A percentile compares a stretch with the other conserved stretches of the same genome.
phyloP scores from a whole-genome alignment of 2,888 invertebrate species.

The Leptinotarsa rubiginosa region DNA sequence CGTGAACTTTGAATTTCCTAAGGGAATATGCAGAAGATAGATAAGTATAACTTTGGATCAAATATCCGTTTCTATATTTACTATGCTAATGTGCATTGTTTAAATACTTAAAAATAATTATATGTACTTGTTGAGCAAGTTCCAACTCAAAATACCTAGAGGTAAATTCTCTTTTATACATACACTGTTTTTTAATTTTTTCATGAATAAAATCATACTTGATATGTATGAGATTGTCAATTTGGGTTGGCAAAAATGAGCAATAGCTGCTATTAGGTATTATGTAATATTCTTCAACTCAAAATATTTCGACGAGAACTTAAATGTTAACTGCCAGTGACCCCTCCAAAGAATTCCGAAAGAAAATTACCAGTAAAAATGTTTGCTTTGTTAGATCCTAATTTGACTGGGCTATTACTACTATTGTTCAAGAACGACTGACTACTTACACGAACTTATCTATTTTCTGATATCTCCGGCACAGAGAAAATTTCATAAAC shows the following conservation, averaged over 20 bases:
- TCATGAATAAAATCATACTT: background rate
- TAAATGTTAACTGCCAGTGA: no score
- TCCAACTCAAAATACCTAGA: no score
- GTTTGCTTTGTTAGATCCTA: no score
- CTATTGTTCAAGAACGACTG: background rate
- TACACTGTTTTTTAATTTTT: background rate
- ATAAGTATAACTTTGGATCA: background rate
- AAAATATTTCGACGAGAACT: no score
- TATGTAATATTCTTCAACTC: no score
- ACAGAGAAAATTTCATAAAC: no score
- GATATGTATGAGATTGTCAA: conserved; percentile 13
- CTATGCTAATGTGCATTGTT: background rate
- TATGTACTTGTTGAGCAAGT: background rate
- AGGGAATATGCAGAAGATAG: conserved; percentile 1
- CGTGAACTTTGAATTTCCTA: background rate
- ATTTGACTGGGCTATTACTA: no score
- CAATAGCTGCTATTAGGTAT: background rate
- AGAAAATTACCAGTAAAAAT: no score
- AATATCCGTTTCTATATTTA: background rate
- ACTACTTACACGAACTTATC: background rate
- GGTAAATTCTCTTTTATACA: background rate
- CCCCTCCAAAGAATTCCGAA: no score
- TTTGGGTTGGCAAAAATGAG: background rate
- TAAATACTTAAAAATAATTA: background rate
- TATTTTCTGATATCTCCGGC: background rate